Evolutionary conservation across 2,888 invertebrate species (phyloP).

Genomic region (Monochamus alternatus): DNA sequence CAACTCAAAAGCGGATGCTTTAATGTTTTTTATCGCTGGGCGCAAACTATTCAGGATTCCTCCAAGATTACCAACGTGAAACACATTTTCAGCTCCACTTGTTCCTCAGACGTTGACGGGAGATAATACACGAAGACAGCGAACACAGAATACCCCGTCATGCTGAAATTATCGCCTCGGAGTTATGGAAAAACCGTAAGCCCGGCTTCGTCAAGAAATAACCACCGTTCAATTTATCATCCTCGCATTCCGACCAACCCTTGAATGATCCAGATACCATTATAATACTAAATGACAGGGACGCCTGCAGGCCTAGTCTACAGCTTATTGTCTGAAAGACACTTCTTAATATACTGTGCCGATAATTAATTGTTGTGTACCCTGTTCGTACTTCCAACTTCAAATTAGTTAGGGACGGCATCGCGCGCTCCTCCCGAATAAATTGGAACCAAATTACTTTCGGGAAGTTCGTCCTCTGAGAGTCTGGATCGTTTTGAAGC

Average conservation of each 20-base stretch:
- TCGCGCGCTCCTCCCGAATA: slow-evolving; percentile 45
- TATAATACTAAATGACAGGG: slow-evolving; percentile 28
- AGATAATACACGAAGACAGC: not conserved
- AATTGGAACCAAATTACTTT: slow-evolving; percentile 51
- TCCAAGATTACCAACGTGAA: not conserved
- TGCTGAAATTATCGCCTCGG: not conserved
- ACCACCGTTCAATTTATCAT: slow-evolving; percentile 45
- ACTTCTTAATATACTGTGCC: slow-evolving; percentile 41
- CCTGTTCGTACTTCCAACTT: slow-evolving; percentile 57
- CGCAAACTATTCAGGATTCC: not conserved
- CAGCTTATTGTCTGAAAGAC: slow-evolving; percentile 29
- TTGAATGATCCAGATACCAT: slow-evolving; percentile 41
- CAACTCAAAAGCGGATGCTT: no score
- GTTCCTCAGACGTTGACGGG: not conserved
- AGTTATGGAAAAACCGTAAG: not conserved
- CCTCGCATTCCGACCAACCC: slow-evolving; percentile 40
- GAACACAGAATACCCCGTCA: not conserved
- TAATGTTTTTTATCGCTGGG: not conserved
- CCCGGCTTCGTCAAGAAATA: slow-evolving; percentile 32
- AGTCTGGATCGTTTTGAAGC: slow-evolving; percentile 43
- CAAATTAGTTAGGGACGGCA: slow-evolving; percentile 56
- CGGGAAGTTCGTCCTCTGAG: slow-evolving; percentile 45
- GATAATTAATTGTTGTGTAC: slow-evolving; percentile 61
- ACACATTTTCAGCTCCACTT: not conserved
- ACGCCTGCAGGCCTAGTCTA: slow-evolving; percentile 10